Evolutionary conservation across 1,140 invertebrate species (phyloP), one percentile per base, ranked within the genome.

Genomic region (Sesamia nonagrioides): DNA sequence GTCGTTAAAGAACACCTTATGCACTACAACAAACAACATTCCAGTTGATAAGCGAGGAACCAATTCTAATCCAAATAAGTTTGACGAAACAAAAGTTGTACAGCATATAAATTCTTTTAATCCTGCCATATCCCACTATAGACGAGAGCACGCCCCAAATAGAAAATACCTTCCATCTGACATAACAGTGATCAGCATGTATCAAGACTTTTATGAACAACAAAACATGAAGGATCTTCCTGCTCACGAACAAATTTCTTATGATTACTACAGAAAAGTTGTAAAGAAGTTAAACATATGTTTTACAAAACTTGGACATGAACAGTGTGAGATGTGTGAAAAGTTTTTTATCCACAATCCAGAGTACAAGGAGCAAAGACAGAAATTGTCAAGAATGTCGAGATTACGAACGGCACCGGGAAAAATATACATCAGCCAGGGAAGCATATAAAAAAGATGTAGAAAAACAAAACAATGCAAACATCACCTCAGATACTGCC

Each of bases 121-220:
- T 56, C 69, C 69, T 37, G 15, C 69, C 13, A 72, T 72, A 33
- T 72, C 69, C 7, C 69, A 72, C 37, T 72, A 72, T n/a, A 50
- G 69, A 37, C 48, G 69, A 33, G 69, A 72, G 37, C 69, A 72
- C 15, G 69, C 69, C 9, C 68, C 68, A 5, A 71, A 71, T 52
- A 71, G 52, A 56, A 71, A 52, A 45, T n/a, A n/a, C n/a, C n/a
- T n/a, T n/a, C n/a, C n/a, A n/a, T n/a, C n/a, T n/a, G n/a, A n/a
- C n/a, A n/a, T n/a, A n/a, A n/a, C n/a, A n/a, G n/a, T n/a, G n/a
- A n/a, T n/a, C n/a, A n/a, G n/a, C n/a, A n/a, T n/a, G n/a, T n/a
- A n/a, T n/a, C n/a, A n/a, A n/a, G n/a, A n/a, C n/a, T n/a, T n/a
- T n/a, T n/a, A n/a, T n/a, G n/a, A n/a, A n/a, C n/a, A n/a, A n/a